Evolutionary conservation across 2,797 vertebrate genomes (phyloP).

Genomic region (Premnoplex brunnescens): DNA sequence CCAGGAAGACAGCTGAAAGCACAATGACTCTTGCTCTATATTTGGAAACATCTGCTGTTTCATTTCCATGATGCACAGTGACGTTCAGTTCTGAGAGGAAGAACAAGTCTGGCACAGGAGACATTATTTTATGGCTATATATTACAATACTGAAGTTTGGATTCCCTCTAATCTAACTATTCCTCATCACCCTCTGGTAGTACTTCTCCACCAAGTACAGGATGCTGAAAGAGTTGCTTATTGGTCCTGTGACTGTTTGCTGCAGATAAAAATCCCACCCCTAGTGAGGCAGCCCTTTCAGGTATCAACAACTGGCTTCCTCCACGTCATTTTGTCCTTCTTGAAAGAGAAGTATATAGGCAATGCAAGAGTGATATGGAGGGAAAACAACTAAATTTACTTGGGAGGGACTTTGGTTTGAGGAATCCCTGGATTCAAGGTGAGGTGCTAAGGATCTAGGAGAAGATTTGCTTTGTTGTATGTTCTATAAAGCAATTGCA

Average conservation of each 20-base stretch:
- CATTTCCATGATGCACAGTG: slow-evolving; percentile 37
- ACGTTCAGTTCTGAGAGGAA: slow-evolving; percentile 33
- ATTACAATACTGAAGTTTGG: neutral
- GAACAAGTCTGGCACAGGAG: neutral
- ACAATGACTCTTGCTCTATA: slow-evolving; percentile 19
- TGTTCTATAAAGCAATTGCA: neutral
- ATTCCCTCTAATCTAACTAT: neutral
- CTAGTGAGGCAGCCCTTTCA: neutral
- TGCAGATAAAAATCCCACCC: neutral
- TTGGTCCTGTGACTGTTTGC: neutral
- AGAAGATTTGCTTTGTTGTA: neutral
- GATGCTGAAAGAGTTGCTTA: neutral
- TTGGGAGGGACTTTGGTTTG: neutral
- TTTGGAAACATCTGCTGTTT: slow-evolving; percentile 54
- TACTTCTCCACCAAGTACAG: neutral
- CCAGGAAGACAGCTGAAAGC: slow-evolving; percentile 42
- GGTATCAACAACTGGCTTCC: accelerated
- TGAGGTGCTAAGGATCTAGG: neutral
- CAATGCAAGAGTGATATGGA: neutral
- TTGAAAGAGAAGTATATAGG: neutral
- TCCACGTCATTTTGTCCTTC: neutral
- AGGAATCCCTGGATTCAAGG: neutral
- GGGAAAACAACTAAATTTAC: neutral
- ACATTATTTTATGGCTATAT: neutral
- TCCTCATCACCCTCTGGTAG: neutral